Base-by-base conservation (phyloP, 1,140 invertebrate species). In the Sycophila sp. region DNA sequence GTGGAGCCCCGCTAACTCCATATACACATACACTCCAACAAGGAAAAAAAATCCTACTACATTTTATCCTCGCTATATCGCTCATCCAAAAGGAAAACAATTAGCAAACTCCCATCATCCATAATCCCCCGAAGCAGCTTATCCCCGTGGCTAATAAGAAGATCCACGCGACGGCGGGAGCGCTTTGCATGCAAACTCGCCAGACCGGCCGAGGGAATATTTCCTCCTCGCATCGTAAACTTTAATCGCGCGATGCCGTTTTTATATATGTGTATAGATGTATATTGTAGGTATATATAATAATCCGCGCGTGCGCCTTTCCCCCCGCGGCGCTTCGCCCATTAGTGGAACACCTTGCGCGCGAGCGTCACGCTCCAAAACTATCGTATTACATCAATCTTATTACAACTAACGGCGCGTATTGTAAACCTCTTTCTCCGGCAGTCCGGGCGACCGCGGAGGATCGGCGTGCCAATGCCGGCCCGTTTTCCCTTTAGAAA, bases 361-460 rank as follows among this genome's bases (percentile, higher is more conserved):
- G 7, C 8, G 11, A 13, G 8, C 74, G 83, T 85, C 83, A 85
- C 83, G 83, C 83, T 85, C 83, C 80, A 84, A 83, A 85, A 85
- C 81, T 75, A 77, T 78, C 78, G 83, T 81, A 82, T 84, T 84
- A 81, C 79, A 79, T 80, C 77, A 81, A 79, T 81, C 80, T 77
- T 81, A 83, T 79, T 82, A 81, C 70, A 73, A 73, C 74, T 80
- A 80, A 77, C 79, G 76, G 77, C 64, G 73, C 15, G 26, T 19
- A 62, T 62, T 47, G 17, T 62, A 34, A 56, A 30, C 53, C 10
- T 28, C 15, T 59, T 11, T 58, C 30, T 58, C 36, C 22, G 15
- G 10, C 56, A n/a, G n/a, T n/a, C n/a, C n/a, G n/a, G n/a, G n/a
- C n/a, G n/a, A n/a, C n/a, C n/a, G n/a, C n/a, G n/a, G n/a, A n/a